phyloP scores from a whole-genome alignment of 2,113 vertebrate species.

The Anoura caudifer region DNA sequence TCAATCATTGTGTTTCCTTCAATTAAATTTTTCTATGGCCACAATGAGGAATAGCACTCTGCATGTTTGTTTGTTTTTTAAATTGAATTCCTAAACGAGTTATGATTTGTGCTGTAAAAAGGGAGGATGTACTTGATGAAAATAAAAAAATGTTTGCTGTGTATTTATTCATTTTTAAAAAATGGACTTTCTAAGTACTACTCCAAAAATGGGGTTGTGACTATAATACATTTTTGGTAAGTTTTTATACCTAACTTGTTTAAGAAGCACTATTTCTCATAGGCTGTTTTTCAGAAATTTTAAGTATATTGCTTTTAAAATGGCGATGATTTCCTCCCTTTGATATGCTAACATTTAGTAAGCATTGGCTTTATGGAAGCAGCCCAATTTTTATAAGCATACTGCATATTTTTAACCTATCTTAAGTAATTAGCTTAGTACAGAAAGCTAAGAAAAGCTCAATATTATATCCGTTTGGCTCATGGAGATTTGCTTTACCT shows the following conservation, averaged over 20 bases:
- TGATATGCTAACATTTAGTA: constrained; percentile 70
- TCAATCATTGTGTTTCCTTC: constrained; percentile 52
- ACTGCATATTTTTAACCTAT: constrained; percentile 47
- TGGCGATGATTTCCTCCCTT: constrained; percentile 53
- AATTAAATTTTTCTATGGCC: constrained; percentile 56
- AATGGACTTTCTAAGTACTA: constrained; percentile 52
- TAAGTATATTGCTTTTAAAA: constrained; percentile 64
- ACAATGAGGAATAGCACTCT: constrained; percentile 69
- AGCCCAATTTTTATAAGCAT: constrained; percentile 71
- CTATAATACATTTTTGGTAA: constrained; percentile 51
- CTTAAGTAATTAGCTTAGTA: background rate
- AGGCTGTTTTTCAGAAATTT: constrained; percentile 60
- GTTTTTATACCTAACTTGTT: constrained; percentile 74
- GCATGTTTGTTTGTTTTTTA: background rate
- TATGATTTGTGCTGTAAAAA: constrained; percentile 70
- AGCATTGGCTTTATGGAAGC: constrained; percentile 66
- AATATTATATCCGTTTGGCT: constrained; percentile 56
- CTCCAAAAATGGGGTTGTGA: constrained; percentile 63
- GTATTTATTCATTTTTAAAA: constrained; percentile 59
- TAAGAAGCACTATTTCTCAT: constrained; percentile 75
- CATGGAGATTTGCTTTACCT: constrained; percentile 65
- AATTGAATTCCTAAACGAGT: constrained; percentile 55
- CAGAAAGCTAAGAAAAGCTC: constrained; percentile 48
- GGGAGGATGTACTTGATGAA: constrained; percentile 43
- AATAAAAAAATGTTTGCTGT: constrained; percentile 47